phyloP scores from a whole-genome alignment of 1,140 invertebrate genomes.

The Eciton burchellii region DNA sequence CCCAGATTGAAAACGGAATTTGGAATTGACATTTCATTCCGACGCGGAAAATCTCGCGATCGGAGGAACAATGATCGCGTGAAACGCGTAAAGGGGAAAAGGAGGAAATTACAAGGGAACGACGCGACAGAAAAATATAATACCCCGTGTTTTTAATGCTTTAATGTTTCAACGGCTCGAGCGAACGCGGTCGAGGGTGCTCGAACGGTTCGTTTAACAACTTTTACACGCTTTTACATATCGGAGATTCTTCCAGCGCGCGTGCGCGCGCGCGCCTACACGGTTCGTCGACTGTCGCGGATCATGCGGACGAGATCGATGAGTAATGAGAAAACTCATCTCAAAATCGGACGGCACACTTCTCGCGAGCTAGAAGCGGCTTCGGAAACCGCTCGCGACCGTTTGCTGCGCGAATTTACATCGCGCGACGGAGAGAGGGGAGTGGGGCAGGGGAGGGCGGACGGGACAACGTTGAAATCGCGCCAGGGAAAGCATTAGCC shows the following conservation, averaged over 20 bases:
- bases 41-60: too few species aligned
- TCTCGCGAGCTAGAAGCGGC: too few species aligned
- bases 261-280: too few species aligned
- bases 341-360: not conserved
- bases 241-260: not conserved
- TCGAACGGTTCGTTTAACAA: constrained; percentile 21
- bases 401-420: not conserved
- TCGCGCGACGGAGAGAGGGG: too few species aligned
- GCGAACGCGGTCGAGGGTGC: not conserved
- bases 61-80: not conserved
- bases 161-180: not conserved
- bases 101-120: not conserved
- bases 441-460: too few species aligned
- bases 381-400: constrained; percentile 8
- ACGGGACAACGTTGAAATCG: constrained; percentile 60
- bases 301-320: not conserved
- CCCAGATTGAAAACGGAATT: too few species aligned
- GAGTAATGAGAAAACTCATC: not conserved
- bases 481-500: constrained; percentile 71
- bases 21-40: too few species aligned
- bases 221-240: not conserved
- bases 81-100: not conserved
- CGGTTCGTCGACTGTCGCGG: not conserved
- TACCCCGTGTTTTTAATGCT: not conserved
- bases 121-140: not conserved